phyloP scores from a whole-genome alignment of 1,140 invertebrate species.

The Brachionus angularis region DNA sequence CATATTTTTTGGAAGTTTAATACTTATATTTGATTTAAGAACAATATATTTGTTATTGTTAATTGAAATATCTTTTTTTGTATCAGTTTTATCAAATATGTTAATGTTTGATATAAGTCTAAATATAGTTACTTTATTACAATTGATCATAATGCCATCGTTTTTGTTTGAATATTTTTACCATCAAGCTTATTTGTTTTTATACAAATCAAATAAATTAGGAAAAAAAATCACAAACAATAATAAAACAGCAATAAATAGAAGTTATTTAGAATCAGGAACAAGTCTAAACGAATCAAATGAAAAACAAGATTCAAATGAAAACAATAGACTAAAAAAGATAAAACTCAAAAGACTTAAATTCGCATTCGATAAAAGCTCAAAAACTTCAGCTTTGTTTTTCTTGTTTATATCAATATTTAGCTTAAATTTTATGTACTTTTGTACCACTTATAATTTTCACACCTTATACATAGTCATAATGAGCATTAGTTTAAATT shows the following conservation, averaged over 20 bases:
- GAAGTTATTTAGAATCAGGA: constrained; percentile 6
- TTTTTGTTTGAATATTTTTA: constrained; percentile 41
- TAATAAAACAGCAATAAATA: too few relatives aligned
- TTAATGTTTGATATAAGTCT: constrained; percentile 7
- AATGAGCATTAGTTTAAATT: constrained; percentile 36
- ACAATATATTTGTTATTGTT: constrained; percentile 1
- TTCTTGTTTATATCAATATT: constrained; percentile 21
- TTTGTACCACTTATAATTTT: constrained; percentile 36
- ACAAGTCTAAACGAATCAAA: not conserved
- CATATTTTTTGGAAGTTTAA: constrained; percentile 29
- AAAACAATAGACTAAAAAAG: not conserved
- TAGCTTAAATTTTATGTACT: constrained; percentile 21
- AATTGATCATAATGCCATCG: constrained; percentile 21
- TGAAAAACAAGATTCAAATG: not conserved
- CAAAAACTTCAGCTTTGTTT: constrained; percentile 15
- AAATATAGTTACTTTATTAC: constrained; percentile 28
- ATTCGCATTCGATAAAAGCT: constrained; percentile 29
- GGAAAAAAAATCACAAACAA: too few relatives aligned
- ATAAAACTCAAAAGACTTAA: constrained; percentile 8
- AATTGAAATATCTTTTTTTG: constrained; percentile 8
- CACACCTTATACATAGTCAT: constrained; percentile 10
- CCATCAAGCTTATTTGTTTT: constrained; percentile 37
- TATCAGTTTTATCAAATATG: constrained; percentile 35
- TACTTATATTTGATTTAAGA: constrained; percentile 24
- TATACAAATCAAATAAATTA: too few relatives aligned